Evolutionary conservation across 2,113 vertebrate species (phyloP).

Genomic region (Caracal caracal): DNA sequence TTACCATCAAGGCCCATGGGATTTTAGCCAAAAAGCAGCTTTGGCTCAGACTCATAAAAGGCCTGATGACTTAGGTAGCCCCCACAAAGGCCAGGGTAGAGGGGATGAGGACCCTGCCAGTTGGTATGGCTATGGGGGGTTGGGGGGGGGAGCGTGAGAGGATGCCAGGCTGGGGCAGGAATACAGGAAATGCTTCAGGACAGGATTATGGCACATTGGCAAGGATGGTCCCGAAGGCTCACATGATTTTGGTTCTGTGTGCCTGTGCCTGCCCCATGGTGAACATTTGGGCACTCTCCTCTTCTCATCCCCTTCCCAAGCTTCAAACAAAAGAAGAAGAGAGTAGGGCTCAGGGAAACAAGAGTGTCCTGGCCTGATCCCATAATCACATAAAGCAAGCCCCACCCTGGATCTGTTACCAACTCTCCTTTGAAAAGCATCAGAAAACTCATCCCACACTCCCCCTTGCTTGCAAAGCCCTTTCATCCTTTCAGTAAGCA

Average conservation of each 20-base stretch:
- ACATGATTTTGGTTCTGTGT: background rate
- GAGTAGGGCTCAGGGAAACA: background rate
- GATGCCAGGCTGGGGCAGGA: slow-evolving; percentile 36
- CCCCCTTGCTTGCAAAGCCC: background rate
- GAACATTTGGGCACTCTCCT: slow-evolving; percentile 11
- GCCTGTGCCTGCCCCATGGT: slow-evolving; percentile 61
- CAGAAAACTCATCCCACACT: background rate
- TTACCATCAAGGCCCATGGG: background rate
- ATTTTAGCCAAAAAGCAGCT: background rate
- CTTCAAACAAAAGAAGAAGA: slow-evolving; percentile 30
- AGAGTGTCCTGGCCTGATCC: slow-evolving; percentile 47
- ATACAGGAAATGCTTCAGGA: slow-evolving; percentile 74
- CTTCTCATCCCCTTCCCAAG: background rate
- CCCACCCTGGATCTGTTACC: slow-evolving; percentile 54
- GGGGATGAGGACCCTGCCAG: background rate
- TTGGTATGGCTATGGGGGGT: background rate
- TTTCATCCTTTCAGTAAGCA: slow-evolving; percentile 43
- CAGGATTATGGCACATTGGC: slow-evolving; percentile 71
- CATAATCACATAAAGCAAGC: slow-evolving; percentile 48
- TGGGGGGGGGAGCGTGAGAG: background rate
- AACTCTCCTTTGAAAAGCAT: slow-evolving; percentile 54
- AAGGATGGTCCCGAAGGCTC: background rate
- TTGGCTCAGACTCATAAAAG: background rate
- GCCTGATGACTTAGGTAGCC: background rate
- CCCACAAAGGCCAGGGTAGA: background rate